A percentile compares a stretch with the other conserved stretches of the same genome.
These are phyloP conservation scores for Colletes gigas DNA, from an alignment of 1,140 invertebrate genomes.

Conservation along the genomic window DNA sequence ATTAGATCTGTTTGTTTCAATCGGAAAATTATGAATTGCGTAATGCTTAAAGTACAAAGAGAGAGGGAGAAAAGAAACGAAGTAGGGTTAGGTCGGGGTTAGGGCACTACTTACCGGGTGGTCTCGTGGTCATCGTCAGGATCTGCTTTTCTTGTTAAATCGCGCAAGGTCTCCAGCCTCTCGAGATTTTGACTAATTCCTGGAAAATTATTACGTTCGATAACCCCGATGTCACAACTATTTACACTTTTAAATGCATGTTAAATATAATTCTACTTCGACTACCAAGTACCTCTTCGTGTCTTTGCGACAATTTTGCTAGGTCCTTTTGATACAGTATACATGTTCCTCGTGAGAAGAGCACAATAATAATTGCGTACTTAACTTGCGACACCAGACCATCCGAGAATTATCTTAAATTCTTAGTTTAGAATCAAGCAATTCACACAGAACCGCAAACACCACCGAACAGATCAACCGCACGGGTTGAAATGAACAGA, in stretches of 20 bases:
- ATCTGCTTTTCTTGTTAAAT: slow-evolving; percentile 84
- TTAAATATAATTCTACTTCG: neutral
- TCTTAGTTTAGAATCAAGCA: slow-evolving; percentile 33
- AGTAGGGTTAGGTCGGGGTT: slow-evolving; percentile 49
- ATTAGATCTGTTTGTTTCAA: slow-evolving; percentile 21
- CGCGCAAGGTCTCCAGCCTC: slow-evolving; percentile 85
- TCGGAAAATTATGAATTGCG: slow-evolving; percentile 60
- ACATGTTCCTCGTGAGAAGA: slow-evolving; percentile 82
- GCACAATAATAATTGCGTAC: slow-evolving; percentile 6
- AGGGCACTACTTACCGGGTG: slow-evolving; percentile 80
- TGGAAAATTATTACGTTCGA: slow-evolving; percentile 61
- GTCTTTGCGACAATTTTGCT: slow-evolving; percentile 93
- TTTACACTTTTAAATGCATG: neutral
- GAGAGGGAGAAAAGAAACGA: slow-evolving; percentile 3
- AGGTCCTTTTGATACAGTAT: slow-evolving; percentile 91
- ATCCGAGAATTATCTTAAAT: slow-evolving; percentile 52
- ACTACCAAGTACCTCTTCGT: slow-evolving; percentile 84
- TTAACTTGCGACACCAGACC: slow-evolving; percentile 41
- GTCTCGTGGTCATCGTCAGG: slow-evolving; percentile 82
- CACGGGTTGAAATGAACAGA: slow-evolving; percentile 52
- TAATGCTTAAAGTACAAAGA: slow-evolving; percentile 41
- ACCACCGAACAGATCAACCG: slow-evolving; percentile 36
- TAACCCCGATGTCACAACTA: neutral
- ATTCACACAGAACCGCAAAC: neutral
- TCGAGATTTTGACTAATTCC: slow-evolving; percentile 86